phyloP scores from a whole-genome alignment of 2,888 invertebrate genomes.

The Nematopogon swammerdamellus region DNA sequence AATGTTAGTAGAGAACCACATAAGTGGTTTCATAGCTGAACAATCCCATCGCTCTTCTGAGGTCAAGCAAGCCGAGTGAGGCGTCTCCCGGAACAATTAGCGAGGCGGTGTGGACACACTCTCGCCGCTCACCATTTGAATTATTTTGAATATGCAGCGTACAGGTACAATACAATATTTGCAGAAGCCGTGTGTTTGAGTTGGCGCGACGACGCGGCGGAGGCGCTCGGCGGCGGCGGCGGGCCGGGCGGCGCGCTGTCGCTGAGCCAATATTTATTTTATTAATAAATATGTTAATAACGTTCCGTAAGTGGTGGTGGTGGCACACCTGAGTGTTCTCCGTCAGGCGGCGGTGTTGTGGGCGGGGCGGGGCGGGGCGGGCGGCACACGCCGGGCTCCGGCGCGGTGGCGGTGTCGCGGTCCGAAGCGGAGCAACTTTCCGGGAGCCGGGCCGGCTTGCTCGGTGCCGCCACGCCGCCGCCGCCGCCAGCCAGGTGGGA shows the following conservation, averaged over 20 bases:
- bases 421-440: neutral
- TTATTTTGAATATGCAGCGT: no score
- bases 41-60: no score
- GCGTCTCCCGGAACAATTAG: no score
- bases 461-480: neutral
- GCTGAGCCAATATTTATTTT: slow-evolving; percentile 43
- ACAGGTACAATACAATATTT: neutral
- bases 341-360: slow-evolving; percentile 38
- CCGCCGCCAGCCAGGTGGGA: neutral
- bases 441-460: neutral
- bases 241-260: slow-evolving; percentile 8
- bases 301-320: slow-evolving; percentile 40
- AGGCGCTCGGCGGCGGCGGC: neutral
- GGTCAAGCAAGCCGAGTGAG: no score
- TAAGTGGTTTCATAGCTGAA: no score
- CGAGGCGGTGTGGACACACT: no score
- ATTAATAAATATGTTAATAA: slow-evolving; percentile 57
- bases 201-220: neutral
- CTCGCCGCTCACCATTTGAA: no score
- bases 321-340: slow-evolving; percentile 33
- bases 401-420: neutral
- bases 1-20: no score
- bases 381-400: no score
- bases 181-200: neutral
- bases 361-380: no score